phyloP scores from a whole-genome alignment of 2,113 vertebrate genomes.

The Sapajus apella region DNA sequence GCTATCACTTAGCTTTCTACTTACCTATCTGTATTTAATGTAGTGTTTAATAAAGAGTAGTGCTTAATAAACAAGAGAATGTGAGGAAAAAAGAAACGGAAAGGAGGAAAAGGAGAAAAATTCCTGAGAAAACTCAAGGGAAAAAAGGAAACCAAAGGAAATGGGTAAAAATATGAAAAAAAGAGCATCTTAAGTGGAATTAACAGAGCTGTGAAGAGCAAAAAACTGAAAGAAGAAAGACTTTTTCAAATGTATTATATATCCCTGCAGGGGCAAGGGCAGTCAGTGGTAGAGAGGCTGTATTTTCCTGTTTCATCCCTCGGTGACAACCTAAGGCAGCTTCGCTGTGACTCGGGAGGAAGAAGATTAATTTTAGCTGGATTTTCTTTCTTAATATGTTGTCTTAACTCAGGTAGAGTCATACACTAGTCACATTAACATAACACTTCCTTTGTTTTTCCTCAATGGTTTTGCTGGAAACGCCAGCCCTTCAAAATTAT shows the following conservation, averaged over 20 bases:
- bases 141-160: neutral
- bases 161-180: neutral
- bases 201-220: neutral
- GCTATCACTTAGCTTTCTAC: neutral
- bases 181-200: neutral
- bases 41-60: neutral
- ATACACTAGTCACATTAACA: neutral
- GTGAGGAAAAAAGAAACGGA: neutral
- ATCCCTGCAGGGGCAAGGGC: neutral
- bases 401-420: neutral
- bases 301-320: neutral
- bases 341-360: neutral
- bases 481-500: neutral
- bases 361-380: neutral
- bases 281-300: neutral
- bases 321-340: neutral
- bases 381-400: neutral
- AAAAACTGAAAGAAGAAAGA: neutral
- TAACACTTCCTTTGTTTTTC: neutral
- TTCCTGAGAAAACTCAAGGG: neutral
- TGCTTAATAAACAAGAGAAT: neutral
- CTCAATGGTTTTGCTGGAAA: slow-evolving; percentile 1
- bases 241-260: neutral
- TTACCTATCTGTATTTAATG: neutral
- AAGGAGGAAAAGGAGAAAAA: neutral